These are phyloP conservation scores for Apaloderma vittatum DNA, from an alignment of 2,113 vertebrate species.

Conservation along the genomic window DNA sequence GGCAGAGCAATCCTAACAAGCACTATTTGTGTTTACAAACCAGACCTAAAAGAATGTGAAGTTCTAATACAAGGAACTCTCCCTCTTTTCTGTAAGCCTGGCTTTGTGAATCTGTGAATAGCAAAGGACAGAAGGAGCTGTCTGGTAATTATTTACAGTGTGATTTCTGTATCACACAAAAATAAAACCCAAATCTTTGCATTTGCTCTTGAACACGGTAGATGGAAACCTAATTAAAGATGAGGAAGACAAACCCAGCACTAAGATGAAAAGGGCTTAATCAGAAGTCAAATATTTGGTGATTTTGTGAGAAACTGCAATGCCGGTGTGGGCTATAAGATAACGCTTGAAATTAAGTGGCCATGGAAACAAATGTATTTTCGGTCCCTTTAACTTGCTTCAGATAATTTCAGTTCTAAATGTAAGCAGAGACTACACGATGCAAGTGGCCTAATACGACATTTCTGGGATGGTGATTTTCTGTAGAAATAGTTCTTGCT, in stretches of 20 bases:
- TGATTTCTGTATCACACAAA: not conserved
- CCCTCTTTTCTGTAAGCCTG: not conserved
- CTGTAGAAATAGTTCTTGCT: not conserved
- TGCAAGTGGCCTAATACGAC: not conserved
- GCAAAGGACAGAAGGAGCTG: not conserved
- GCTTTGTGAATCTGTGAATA: not conserved
- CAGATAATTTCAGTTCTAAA: not conserved
- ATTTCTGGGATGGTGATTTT: not conserved
- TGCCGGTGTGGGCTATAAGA: not conserved
- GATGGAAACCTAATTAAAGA: not conserved
- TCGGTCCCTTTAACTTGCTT: not conserved
- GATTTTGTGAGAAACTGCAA: not conserved
- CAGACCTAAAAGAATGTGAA: not conserved
- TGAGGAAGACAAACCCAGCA: not conserved
- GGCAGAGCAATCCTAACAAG: not conserved
- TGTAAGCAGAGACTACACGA: not conserved
- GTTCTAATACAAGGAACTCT: too few species aligned
- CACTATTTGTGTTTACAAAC: too few species aligned
- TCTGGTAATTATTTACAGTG: not conserved
- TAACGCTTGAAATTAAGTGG: not conserved
- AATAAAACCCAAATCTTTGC: not conserved
- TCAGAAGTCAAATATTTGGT: constrained; percentile 32
- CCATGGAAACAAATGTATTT: not conserved
- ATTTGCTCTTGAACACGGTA: not conserved
- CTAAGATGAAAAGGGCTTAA: constrained; percentile 2